Evolutionary conservation across 2,113 vertebrate species (phyloP), one percentile per base, ranked within the genome.

Genomic region (Arothron firmamentum): DNA sequence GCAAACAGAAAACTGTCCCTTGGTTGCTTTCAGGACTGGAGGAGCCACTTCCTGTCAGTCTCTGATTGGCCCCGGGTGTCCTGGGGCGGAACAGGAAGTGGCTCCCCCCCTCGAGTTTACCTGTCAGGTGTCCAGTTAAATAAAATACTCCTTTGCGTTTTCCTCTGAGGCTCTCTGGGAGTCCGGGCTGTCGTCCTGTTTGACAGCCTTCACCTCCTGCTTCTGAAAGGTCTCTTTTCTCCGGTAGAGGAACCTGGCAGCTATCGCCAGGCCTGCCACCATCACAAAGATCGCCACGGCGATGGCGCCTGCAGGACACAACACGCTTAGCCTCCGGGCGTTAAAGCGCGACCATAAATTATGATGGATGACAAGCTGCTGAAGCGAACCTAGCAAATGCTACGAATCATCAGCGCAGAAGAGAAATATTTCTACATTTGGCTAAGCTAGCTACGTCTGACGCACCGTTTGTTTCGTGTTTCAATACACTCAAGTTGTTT

Each of bases 81-180:
- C 43, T 10, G 78, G 75, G 50, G 65, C 23, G 34, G 41, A 50
- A 61, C 58, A 46, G 43, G 45, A 47, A n/a, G 45, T 17, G 45
- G 6, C 53, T 0, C 45, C 72, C 38, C 28, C 34, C 34, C 34
- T 38, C 11, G 46, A 55, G 15, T 23, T 7, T 7, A 60, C 60
- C 60, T n/a, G 45, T n/a, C 46, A n/a, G 46, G 4, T 3, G 46
- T 70, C 46, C 72, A 90, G 85, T 65, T 62, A 98, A 86, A 98
- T 98, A 84, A 95, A 96, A 72, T 95, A 97, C 77, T 98, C 96
- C 84, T 94, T 98, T 82, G 93, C 92, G 87, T 91, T 93, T 82
- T 95, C 93, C 20, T 38, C 81, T 62, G 90, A 84, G 77, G 90
- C 70, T 2, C 88, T 92, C 79, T 94, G 94, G 62, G 91, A 81